Evolutionary conservation across 2,113 vertebrate species (phyloP).

Genomic region (Crotalus viridis): DNA sequence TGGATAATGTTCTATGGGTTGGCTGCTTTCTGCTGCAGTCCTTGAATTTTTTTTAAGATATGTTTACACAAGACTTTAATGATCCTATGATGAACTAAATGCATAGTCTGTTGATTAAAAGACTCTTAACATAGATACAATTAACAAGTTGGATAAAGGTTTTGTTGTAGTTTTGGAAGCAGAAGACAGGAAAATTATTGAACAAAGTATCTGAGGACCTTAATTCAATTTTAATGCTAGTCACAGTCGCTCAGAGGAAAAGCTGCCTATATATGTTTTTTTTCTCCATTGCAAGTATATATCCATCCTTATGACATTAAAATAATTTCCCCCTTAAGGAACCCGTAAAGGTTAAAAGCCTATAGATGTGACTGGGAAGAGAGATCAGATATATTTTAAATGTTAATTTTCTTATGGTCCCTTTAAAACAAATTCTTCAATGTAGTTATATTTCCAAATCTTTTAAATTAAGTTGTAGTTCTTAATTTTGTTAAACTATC

Average conservation of each 20-base stretch:
- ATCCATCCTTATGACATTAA: conserved; percentile 61
- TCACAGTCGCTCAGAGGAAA: conserved; percentile 55
- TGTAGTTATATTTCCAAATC: neutral
- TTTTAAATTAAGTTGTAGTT: neutral
- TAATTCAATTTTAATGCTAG: conserved; percentile 67
- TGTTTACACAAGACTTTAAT: conserved; percentile 28
- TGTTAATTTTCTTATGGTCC: conserved; percentile 45
- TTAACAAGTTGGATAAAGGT: conserved; percentile 31
- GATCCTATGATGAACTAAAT: conserved; percentile 21
- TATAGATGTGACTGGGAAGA: conserved; percentile 8
- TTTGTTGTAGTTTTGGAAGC: conserved; percentile 28
- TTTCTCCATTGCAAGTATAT: conserved; percentile 24
- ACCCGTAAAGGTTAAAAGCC: conserved; percentile 56
- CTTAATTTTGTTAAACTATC: neutral
- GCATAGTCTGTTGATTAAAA: conserved; percentile 34
- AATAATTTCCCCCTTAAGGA: conserved; percentile 58
- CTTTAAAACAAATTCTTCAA: conserved; percentile 37
- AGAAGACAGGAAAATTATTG: conserved; percentile 41
- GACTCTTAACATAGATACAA: conserved; percentile 32
- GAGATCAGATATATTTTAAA: conserved; percentile 49
- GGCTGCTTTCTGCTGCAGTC: neutral
- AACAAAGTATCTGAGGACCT: conserved; percentile 40
- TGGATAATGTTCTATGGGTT: conserved; percentile 29
- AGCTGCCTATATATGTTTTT: neutral
- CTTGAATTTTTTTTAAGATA: neutral